A percentile compares a stretch with the other conserved stretches of the same genome.
Conservation (phyloP, 37 sponge, comb jelly and placozoan genomes). For the Beroe forskalii region DNA sequence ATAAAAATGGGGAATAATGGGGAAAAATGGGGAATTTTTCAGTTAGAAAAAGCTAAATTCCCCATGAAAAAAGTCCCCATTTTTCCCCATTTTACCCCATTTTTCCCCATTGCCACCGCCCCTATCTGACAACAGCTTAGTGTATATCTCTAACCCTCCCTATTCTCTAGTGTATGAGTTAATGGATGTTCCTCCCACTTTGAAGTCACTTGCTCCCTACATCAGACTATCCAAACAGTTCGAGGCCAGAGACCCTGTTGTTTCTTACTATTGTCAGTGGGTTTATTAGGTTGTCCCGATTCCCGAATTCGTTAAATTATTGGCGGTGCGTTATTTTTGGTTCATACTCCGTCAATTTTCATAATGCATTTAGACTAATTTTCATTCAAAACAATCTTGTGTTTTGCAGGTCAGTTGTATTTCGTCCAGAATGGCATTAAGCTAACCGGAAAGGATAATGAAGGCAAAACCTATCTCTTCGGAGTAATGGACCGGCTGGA, state of each 20-base stretch:
- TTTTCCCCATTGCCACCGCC: too few relatives aligned
- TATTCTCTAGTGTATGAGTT: neutral
- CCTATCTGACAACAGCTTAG: too few relatives aligned
- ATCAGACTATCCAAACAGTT: slow-evolving; percentile 75
- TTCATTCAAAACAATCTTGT: too few relatives aligned
- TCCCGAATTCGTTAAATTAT: too few relatives aligned
- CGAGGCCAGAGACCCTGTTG: slow-evolving; percentile 72
- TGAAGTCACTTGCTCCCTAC: slow-evolving; percentile 75
- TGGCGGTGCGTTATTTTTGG: too few relatives aligned
- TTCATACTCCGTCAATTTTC: neutral
- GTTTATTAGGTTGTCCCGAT: too few relatives aligned
- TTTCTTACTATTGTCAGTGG: slow-evolving; percentile 86
- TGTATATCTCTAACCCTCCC: too few relatives aligned
- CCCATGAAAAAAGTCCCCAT: too few relatives aligned
- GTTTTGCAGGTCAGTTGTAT: slow-evolving; percentile 72
- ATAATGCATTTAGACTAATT: neutral
- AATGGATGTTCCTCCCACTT: slow-evolving; percentile 32
- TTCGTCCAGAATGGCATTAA: slow-evolving; percentile 73
- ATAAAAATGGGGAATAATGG: too few relatives aligned
- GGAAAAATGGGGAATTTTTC: too few relatives aligned
- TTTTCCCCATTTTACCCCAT: too few relatives aligned
- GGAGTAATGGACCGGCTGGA: slow-evolving; percentile 74
- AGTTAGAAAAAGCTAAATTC: too few relatives aligned
- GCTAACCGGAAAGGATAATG: slow-evolving; percentile 64
- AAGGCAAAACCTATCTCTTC: slow-evolving; percentile 71